Evolutionary conservation across 2,888 invertebrate species (phyloP).

Genomic region (Lasiommata megera): DNA sequence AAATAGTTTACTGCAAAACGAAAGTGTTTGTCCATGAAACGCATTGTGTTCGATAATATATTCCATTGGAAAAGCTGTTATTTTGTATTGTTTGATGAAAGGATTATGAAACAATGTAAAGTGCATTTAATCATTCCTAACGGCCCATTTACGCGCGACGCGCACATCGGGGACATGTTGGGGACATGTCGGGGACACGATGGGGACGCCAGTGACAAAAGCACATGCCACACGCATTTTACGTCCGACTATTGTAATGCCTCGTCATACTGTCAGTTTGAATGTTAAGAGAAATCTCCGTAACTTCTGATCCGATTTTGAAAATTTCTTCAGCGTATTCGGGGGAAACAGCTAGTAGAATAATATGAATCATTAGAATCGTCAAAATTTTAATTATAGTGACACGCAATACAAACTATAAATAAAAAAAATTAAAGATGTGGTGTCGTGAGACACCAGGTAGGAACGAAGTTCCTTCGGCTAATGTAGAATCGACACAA

Average conservation of each 20-base stretch:
- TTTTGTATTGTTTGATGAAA: neutral
- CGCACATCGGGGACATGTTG: neutral
- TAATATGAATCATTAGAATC: no score
- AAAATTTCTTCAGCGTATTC: no score
- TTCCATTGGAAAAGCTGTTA: neutral
- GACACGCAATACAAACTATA: no score
- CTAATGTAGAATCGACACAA: no score
- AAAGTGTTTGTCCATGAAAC: neutral
- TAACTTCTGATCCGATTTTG: no score
- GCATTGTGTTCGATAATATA: neutral
- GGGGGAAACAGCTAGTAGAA: neutral
- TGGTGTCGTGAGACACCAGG: no score
- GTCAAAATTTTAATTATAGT: no score
- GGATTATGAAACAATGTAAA: constrained; percentile 15
- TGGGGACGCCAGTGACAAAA: constrained; percentile 13
- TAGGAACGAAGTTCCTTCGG: no score
- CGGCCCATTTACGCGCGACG: constrained; percentile 20
- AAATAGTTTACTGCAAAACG: neutral
- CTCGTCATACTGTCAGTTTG: constrained; percentile 7
- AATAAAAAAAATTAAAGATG: no score
- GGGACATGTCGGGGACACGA: neutral
- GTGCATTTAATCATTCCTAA: constrained; percentile 23
- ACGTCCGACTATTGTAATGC: constrained; percentile 8
- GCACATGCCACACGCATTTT: neutral
- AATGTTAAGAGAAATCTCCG: no score